Conservation (phyloP, 2,888 invertebrate species). For the Tipula confusa region DNA sequence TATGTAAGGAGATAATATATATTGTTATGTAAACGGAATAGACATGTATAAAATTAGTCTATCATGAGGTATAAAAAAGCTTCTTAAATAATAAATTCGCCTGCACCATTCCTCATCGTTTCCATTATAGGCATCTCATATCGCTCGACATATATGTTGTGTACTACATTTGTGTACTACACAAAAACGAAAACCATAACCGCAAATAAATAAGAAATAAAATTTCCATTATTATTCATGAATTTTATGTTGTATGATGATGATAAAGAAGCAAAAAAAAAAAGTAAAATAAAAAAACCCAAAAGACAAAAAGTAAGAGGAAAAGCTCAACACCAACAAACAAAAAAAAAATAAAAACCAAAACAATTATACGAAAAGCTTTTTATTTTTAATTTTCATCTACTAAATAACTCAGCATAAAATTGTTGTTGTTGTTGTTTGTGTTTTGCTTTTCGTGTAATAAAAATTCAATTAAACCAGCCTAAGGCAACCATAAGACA, state of each 20-base stretch:
- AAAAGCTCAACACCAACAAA: not conserved
- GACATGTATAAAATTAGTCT: not conserved
- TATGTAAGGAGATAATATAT: not conserved
- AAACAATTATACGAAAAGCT: not conserved
- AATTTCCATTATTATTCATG: not conserved
- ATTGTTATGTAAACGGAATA: too few relatives aligned
- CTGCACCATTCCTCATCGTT: not conserved
- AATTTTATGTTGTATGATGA: not conserved
- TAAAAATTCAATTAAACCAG: not conserved
- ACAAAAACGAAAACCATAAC: not conserved
- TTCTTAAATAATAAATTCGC: not conserved
- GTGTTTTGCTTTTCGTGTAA: too few relatives aligned
- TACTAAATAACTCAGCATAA: not conserved
- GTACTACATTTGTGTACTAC: not conserved
- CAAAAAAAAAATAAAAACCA: not conserved
- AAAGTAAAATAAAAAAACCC: too few relatives aligned
- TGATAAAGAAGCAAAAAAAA: too few relatives aligned
- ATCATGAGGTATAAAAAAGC: not conserved
- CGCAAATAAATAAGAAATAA: not conserved
- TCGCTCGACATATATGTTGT: not conserved
- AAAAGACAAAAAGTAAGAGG: not conserved
- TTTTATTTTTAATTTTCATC: not conserved
- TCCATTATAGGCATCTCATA: too few relatives aligned
- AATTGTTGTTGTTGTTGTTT: too few relatives aligned
- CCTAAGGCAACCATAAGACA: not conserved